Evolutionary conservation across 2,797 vertebrate genomes (phyloP).

Genomic region (Melanotaenia nigrans): DNA sequence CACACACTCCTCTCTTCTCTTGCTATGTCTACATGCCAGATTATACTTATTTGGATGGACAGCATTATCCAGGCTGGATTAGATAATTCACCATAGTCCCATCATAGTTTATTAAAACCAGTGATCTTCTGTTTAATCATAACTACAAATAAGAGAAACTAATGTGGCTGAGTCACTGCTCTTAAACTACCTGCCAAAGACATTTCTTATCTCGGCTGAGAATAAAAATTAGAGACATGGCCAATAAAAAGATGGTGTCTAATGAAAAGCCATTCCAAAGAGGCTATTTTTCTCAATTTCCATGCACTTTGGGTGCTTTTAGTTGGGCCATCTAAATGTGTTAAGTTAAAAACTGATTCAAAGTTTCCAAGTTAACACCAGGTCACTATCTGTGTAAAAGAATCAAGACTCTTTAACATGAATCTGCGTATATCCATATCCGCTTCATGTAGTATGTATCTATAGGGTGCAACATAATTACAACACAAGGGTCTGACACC

Average conservation of each 20-base stretch:
- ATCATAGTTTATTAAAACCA: constrained; percentile 47
- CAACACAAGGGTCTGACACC: constrained; percentile 55
- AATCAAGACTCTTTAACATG: constrained; percentile 6
- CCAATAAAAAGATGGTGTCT: constrained; percentile 20
- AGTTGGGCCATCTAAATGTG: constrained; percentile 13
- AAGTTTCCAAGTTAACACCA: constrained; percentile 23
- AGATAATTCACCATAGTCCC: constrained; percentile 32
- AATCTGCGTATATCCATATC: constrained; percentile 2
- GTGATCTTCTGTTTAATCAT: constrained; percentile 47
- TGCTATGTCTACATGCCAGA: constrained; percentile 37
- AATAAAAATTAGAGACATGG: constrained; percentile 25
- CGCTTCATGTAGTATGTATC: constrained; percentile 17
- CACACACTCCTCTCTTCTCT: constrained; percentile 37
- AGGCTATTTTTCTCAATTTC: constrained; percentile 13
- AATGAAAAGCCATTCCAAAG: constrained; percentile 6
- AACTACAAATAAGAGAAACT: constrained; percentile 45
- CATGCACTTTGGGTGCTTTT: constrained; percentile 12
- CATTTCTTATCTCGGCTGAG: constrained; percentile 18
- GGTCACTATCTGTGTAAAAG: constrained; percentile 7
- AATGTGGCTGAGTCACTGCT: constrained; percentile 8
- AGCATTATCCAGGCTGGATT: constrained; percentile 40
- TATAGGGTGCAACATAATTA: constrained; percentile 63
- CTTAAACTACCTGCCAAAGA: constrained; percentile 39
- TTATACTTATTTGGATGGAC: constrained; percentile 51
- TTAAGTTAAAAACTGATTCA: constrained; percentile 24